Base-by-base conservation (phyloP, 2,113 vertebrate genomes). In the Semicossyphus pulcher region DNA sequence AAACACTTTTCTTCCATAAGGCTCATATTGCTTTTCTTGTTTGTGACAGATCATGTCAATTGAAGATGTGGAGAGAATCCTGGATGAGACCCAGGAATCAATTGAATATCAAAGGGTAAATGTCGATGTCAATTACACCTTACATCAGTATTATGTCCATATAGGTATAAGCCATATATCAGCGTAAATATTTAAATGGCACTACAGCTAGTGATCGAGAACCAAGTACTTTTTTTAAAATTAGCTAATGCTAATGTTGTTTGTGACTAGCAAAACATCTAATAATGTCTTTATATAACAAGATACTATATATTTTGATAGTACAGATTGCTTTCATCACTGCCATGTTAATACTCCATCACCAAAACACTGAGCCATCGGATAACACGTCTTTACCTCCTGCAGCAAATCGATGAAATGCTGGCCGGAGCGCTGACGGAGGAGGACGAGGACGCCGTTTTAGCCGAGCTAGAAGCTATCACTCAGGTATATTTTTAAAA, bases 71-170 rank as follows among this genome's bases (percentile, higher is more conserved):
- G 97, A 98, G 84, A 93, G 93, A 78, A 96, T 98, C n/a, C 93
- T 98, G 72, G 97, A 96, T n/a, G 97, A 98, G 81, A 98, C 97
- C 0, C 95, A 97, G 48, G 97, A 99, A 9, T 93, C 95, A 0
- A 92, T 97, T 79, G 96, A 97, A 64, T 98, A 99, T 93, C 97
- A 98, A 90, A 93, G 91, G 94, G 97, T 98, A 88, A 0, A 92
- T 14, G 1, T 54, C 15, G 25, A 25, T 70, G 36, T 62, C 2
- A 21, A 42, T 29, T 23, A 49, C 14, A 64, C 20, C 16, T 53
- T 44, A 9, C 18, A 20, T n/a, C 41, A 44, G 41, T 44, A 9
- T 16, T 44, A n/a, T 44, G 41, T 37, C 31, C 8, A 31, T 39
- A 15, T 15, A 39, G 11, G 15, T 11, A 15, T 15, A 14, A 3